These are phyloP conservation scores for Aphidius ervi DNA, from an alignment of 1,140 invertebrate species.

Conservation along the genomic window DNA sequence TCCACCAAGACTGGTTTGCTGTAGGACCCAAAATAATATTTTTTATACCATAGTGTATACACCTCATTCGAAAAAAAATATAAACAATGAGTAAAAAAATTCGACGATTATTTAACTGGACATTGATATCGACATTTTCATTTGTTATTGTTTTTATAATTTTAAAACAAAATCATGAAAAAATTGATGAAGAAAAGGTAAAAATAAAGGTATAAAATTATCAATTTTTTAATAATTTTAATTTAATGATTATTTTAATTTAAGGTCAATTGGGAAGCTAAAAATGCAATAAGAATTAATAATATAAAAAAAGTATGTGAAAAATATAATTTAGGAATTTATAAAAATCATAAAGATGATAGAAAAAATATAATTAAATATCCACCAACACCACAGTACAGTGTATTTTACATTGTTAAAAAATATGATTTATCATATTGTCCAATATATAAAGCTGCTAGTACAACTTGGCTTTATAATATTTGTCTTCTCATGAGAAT, in stretches of 20 bases:
- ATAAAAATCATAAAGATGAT: constrained; percentile 24
- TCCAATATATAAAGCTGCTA: constrained; percentile 58
- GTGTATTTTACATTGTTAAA: constrained; percentile 53
- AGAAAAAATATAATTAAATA: constrained; percentile 41
- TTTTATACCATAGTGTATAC: not conserved
- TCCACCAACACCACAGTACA: constrained; percentile 54
- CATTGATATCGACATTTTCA: too few relatives aligned
- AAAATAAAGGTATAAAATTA: too few relatives aligned
- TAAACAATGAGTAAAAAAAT: too few relatives aligned
- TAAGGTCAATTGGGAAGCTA: constrained; percentile 24
- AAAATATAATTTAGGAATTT: constrained; percentile 50
- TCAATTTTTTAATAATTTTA: too few relatives aligned
- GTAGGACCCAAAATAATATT: not conserved
- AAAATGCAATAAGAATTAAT: constrained; percentile 37
- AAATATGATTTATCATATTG: constrained; percentile 54
- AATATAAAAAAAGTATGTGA: constrained; percentile 43
- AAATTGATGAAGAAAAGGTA: not conserved
- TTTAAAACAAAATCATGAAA: not conserved
- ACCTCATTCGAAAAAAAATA: too few relatives aligned
- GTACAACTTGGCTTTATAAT: constrained; percentile 56
- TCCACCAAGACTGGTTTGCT: not conserved
- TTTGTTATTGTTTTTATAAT: not conserved
- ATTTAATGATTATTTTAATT: too few relatives aligned
- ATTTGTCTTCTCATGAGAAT: constrained; percentile 45
- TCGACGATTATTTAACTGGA: too few relatives aligned